Evolutionary conservation across 2,888 invertebrate species (phyloP), one percentile per base, ranked within the genome.

Genomic region (Xestia ashworthii): DNA sequence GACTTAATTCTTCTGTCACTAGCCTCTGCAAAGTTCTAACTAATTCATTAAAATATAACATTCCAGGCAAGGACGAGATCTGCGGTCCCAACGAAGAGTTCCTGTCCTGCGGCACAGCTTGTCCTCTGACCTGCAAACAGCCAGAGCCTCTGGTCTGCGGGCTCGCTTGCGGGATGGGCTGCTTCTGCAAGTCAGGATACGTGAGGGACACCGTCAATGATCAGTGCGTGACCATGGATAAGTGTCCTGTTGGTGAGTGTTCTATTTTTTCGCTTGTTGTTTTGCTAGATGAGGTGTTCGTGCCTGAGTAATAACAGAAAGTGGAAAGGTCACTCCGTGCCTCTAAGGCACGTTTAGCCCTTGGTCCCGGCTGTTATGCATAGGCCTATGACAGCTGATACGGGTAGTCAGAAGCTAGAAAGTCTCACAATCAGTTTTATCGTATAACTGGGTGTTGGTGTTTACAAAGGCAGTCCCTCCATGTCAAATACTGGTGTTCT

Each of bases 101-200:
- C 84, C 90, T 95, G 0, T 89, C 94, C 0, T 96, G 96, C 58
- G 96, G 95, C 0, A 89, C 94, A 0, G 93, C 94, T 0, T 96
- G 96, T 62, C 93, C 95, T 0, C 85, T 93, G 0, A 95, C 95
- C 3, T 96, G 96, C 79, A 78, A 90, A 1, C 91, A 93, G n/a
- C 95, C 95, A 0, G 93, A 93, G 5, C 93, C 94, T 0, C 84
- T 89, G 0, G 66, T 85, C n/a, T 96, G 96, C 48, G 94, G 93
- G 0, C 87, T 95, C 0, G 92, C 93, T 4, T 96, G 96, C 90
- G 94, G 94, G 72, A 93, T 94, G 91, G 96, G 96, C 0, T 96
- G 96, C 88, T 95, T 96, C 92, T 96, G 96, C 88, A 95, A 94
- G 77, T 85, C 93, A 12, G 95, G 95, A 0, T 95, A 89, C 75